phyloP scores from a whole-genome alignment of 1,140 invertebrate genomes.

The Sycophaga agraensis region DNA sequence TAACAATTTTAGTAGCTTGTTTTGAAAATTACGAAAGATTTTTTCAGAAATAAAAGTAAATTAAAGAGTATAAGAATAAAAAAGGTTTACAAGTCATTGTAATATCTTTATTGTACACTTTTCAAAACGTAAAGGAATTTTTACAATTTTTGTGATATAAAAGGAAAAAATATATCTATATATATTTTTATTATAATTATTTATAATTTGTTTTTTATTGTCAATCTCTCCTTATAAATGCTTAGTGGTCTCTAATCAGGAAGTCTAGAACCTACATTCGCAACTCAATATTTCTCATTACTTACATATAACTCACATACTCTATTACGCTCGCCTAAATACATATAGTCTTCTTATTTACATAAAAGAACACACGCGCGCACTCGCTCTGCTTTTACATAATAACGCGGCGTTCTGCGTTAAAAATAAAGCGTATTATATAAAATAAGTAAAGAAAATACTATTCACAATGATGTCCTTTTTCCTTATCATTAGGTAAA shows the following conservation, averaged over 20 bases:
- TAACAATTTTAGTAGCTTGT: too few relatives aligned
- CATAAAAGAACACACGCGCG: slow-evolving; percentile 36
- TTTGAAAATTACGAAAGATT: too few relatives aligned
- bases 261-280: slow-evolving; percentile 19
- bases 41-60: too few relatives aligned
- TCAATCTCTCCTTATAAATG: slow-evolving; percentile 43
- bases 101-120: slow-evolving; percentile 25
- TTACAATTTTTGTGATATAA: slow-evolving; percentile 20
- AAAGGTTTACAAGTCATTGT: slow-evolving; percentile 8
- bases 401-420: slow-evolving; percentile 35
- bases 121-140: slow-evolving; percentile 17
- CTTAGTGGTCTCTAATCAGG: slow-evolving; percentile 20
- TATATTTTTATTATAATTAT: slow-evolving; percentile 23
- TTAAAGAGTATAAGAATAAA: too few relatives aligned
- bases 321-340: slow-evolving; percentile 17
- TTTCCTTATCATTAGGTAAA: slow-evolving; percentile 31
- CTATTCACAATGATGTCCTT: slow-evolving; percentile 42
- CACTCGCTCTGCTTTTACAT: slow-evolving; percentile 30
- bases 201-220: slow-evolving; percentile 41
- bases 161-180: slow-evolving; percentile 20
- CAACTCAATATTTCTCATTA: slow-evolving; percentile 14
- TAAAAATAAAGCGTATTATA: slow-evolving; percentile 39
- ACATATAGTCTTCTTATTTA: slow-evolving; percentile 26
- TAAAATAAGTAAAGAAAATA: slow-evolving; percentile 41
- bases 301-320: slow-evolving; percentile 24